These are phyloP conservation scores for Teleiodes luculella DNA, from an alignment of 2,888 invertebrate genomes.

Conservation along the genomic window DNA sequence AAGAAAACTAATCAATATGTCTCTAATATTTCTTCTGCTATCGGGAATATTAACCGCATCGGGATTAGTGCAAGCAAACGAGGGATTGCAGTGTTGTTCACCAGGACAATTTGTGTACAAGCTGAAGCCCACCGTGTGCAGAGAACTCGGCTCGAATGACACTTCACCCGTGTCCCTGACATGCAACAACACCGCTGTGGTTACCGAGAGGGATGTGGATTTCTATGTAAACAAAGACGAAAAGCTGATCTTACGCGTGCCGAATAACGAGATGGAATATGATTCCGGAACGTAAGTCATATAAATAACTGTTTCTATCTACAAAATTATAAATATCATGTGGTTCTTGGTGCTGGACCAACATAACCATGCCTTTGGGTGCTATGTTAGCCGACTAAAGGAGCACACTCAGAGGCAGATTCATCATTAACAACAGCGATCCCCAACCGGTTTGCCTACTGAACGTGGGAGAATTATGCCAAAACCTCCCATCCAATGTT, in stretches of 20 bases:
- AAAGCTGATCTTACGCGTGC: slow-evolving; percentile 22
- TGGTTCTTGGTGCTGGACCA: too few species aligned
- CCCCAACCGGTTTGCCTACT: too few species aligned
- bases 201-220: not conserved
- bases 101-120: slow-evolving; percentile 24
- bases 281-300: slow-evolving; percentile 31
- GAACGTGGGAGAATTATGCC: too few species aligned
- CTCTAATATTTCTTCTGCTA: not conserved
- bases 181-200: slow-evolving; percentile 22
- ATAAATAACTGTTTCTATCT: not conserved
- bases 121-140: slow-evolving; percentile 27
- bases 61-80: slow-evolving; percentile 9
- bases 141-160: slow-evolving; percentile 33
- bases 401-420: too few species aligned
- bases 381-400: too few species aligned
- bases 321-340: too few species aligned
- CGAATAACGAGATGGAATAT: slow-evolving; percentile 18
- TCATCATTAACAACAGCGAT: too few species aligned
- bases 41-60: not conserved
- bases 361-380: too few species aligned
- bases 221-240: slow-evolving; percentile 22
- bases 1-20: not conserved
- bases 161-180: slow-evolving; percentile 24
- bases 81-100: slow-evolving; percentile 31
- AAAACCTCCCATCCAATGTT: too few species aligned